Evolutionary conservation across 1,140 invertebrate genomes (phyloP).

Genomic region (Halesus radiatus): DNA sequence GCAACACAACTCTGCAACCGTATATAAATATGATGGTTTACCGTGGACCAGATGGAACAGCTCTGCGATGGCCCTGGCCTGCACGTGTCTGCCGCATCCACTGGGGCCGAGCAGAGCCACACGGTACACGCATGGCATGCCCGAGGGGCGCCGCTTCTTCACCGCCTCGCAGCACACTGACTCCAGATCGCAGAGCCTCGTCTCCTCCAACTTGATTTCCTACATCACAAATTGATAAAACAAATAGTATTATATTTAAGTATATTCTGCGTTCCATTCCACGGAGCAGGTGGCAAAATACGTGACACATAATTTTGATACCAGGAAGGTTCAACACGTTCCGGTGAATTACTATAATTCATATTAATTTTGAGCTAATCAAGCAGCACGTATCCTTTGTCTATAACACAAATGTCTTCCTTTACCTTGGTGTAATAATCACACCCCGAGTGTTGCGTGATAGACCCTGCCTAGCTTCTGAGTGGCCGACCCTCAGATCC

Average conservation of each 20-base stretch:
- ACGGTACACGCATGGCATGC: slow-evolving; percentile 9
- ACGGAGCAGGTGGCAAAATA: no score
- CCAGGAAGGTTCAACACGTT: no score
- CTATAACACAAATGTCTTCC: no score
- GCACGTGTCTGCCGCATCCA: slow-evolving; percentile 7
- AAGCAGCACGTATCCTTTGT: no score
- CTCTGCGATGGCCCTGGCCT: slow-evolving; percentile 9
- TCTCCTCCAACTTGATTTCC: slow-evolving; percentile 10
- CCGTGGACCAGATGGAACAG: slow-evolving; percentile 21
- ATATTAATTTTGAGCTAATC: no score
- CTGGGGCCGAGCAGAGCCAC: slow-evolving; percentile 5
- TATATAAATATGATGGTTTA: neutral
- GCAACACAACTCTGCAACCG: neutral
- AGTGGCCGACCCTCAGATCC: neutral
- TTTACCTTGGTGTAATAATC: no score
- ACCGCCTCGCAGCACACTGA: neutral
- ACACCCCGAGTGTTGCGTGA: slow-evolving; percentile 1
- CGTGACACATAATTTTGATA: no score
- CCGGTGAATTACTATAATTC: no score
- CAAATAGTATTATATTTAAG: no score
- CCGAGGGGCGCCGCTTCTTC: neutral
- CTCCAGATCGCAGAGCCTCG: neutral
- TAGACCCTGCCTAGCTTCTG: neutral
- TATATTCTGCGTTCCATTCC: no score
- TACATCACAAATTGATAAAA: neutral